Evolutionary conservation across 1,140 invertebrate genomes (phyloP), one percentile per base, ranked within the genome.

Genomic region (Drosophila ogumai): DNA sequence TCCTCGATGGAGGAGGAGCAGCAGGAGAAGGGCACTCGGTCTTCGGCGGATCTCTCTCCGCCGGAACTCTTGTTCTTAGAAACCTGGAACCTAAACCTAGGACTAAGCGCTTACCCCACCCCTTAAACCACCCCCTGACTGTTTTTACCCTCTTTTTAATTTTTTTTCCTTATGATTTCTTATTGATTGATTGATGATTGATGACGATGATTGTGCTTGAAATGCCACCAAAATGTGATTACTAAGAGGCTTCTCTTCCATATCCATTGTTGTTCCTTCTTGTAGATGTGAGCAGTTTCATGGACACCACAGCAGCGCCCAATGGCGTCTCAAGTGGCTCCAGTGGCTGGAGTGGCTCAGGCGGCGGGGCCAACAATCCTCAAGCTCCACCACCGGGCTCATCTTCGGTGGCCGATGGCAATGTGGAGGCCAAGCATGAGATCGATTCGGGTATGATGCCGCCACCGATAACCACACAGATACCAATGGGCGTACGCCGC

Each of bases 391-490:
- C 13, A 4, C 3, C 38, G 0, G 25, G 43, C 10, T 28, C 43
- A 10, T 17, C 28, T 9, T 17, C 47, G 15, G 49, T 19, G 13
- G 4, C 47, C 25, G 59, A 49, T 15, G 61, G 31, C 15, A 47
- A 52, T 17, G 82, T 79, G 56, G 91, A 93, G 75, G 91, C 93
- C 19, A 93, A 94, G 75, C 93, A 94, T 75, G 93, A 93, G 64
- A 88, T 93, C 64, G 93, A 92, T 67, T 91, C 93, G 55, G 93
- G 93, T 25, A 95, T 95, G 94, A 95, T 95, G 94, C 95, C 95
- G 54, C 95, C 95, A 28, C 94, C 94, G 34, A 93, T 94, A 32
- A 93, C 93, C 25, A 94, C 91, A 57, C 79, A 93, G 58, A 93
- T 94, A 50, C 93, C 93, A 17, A 85, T 94, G 75, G 93, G 94